Base-by-base conservation (phyloP, 2,113 vertebrate genomes). In the Solea solea region DNA sequence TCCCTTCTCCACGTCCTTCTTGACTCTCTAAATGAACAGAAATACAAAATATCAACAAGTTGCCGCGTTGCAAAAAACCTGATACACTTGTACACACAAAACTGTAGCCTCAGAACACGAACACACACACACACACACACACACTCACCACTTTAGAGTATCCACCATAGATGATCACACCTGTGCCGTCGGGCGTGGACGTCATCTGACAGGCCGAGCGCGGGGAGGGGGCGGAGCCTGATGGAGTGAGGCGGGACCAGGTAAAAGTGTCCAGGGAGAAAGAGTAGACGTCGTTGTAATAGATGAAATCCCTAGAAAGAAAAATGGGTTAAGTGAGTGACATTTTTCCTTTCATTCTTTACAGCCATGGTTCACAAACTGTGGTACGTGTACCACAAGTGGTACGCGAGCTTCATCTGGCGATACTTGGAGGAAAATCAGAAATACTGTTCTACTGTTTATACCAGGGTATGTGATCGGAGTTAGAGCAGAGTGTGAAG, bases 1-100 rank as follows among this genome's bases (percentile, higher is more conserved):
- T 72, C 98, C 97, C 83, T 94, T 97, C 90, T 99, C 98, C 51
- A 98, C 95, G 2, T 99, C 98, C 9, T 97, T 99, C 90, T 96
- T 99, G 45, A 97, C 90, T 91, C 94, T 95, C 97, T 99, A 83
- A 7, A 80, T 62, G 59, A 77, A 74, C 1, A 57, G 58, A 74
- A 69, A 52, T 3, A 53, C 44, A 5, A 0, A 4, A 51, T 0
- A 52, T 39, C 9, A 9, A 12, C 48, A 49, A 5, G n/a, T n/a
- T n/a, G n/a, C n/a, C n/a, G n/a, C n/a, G n/a, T n/a, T n/a, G n/a
- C n/a, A n/a, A n/a, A 34, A 34, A 34, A 34, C 34, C 34, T 6
- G 5, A 34, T 34, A 34, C 41, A 42, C 41, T 42, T 0, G 8
- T 8, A 0, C 9, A 28, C 8, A 44, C 34, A 51, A n/a, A 3